Base-by-base conservation (phyloP, 2,888 invertebrate genomes). In the Agrypnus murinus region DNA sequence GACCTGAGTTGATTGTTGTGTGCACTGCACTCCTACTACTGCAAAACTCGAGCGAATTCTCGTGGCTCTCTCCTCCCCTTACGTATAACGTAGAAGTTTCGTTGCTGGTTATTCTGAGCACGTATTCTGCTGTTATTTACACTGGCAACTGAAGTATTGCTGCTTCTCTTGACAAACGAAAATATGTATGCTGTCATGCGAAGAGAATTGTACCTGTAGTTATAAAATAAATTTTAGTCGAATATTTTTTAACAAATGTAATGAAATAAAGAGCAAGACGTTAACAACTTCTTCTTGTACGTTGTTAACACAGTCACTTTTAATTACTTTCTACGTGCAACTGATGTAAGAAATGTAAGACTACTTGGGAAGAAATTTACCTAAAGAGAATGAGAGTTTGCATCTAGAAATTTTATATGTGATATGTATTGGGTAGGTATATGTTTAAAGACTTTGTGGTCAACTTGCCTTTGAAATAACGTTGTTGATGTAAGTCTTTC, bases 1-100 rank as follows among this genome's bases (percentile, higher is more conserved):
- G 72, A 70, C 68, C 73, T 58, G 60, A 72, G 64, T 68, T 77
- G 75, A 76, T 75, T 77, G 75, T 74, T 78, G 76, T 78, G 76
- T 77, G 75, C 74, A 70, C 53, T 75, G 70, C 76, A 72, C 58
- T 55, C 55, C 55, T 25, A 12, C 76, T 76, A 69, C 62, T 68
- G 64, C 60, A 66, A 65, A 48, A 36, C 64, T 58, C 55, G 25
- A 34, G 46, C 53, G 73, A 58, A 65, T 66, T 73, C 43, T 17
- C 31, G 17, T 48, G 15, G n/a, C n/a, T n/a, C 46, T 50, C 53
- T 64, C 31, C 59, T 48, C 63, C 43, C 60, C 63, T 62, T 25
- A 25, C 25, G 25, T 25, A 25, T 25, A 25, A 25, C 25, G 3
- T 25, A 25, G 62, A 60, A 65, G 60, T 63, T 73, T 68, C 25